phyloP scores from a whole-genome alignment of 2,113 vertebrate species.

The Galbula dea region DNA sequence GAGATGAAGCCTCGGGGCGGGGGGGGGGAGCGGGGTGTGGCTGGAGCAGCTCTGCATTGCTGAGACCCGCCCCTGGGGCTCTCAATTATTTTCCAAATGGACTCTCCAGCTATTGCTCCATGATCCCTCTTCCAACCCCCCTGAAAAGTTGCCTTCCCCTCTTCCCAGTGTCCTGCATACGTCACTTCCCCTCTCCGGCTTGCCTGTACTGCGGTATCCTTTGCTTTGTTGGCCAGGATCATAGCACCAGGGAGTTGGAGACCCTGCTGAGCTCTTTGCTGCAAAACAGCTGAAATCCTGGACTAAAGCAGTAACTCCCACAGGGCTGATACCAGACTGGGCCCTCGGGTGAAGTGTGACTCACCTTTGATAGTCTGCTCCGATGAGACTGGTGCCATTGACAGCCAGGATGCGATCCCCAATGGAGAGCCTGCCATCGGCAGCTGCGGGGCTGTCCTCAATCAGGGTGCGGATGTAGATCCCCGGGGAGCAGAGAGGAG shows the following conservation, averaged over 20 bases:
- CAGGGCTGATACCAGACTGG: accelerated
- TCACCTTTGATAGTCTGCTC: slow-evolving; percentile 93
- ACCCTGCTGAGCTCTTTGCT: background rate
- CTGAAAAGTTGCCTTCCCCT: background rate
- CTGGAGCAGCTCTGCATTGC: background rate
- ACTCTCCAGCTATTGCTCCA: background rate
- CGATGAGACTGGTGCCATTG: slow-evolving; percentile 88
- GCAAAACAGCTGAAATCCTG: background rate
- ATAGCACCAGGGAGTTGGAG: background rate
- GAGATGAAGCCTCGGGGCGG: background rate
- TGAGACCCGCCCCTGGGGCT: background rate
- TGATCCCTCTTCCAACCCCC: background rate
- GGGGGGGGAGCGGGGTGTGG: background rate
- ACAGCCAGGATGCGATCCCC: slow-evolving; percentile 94
- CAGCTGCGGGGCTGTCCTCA: slow-evolving; percentile 85
- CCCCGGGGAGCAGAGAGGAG: slow-evolving; percentile 85
- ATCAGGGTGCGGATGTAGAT: slow-evolving; percentile 96
- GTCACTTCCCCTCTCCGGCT: background rate
- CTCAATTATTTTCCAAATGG: background rate
- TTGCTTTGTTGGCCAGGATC: accelerated
- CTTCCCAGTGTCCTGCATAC: background rate
- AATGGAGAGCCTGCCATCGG: slow-evolving; percentile 83
- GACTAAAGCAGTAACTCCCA: background rate
- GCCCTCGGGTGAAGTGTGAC: accelerated
- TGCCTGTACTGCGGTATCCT: background rate